A percentile compares a stretch with the other conserved stretches of the same genome.
Conservation (phyloP, 2,888 invertebrate genomes). For the Scelioninae gen. 1 region DNA sequence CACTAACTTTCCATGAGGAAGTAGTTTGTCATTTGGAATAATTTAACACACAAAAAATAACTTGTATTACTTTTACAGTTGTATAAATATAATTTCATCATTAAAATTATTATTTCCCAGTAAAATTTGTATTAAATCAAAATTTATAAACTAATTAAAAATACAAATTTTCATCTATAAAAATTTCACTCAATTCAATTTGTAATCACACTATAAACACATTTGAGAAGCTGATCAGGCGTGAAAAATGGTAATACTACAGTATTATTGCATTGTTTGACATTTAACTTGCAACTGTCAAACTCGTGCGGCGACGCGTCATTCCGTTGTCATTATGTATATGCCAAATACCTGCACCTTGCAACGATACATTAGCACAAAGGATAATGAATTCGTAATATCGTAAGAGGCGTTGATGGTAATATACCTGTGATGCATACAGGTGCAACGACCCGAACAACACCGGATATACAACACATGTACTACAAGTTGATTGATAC, state of each 20-base stretch:
- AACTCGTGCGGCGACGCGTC: slow-evolving; percentile 7
- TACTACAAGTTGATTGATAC: slow-evolving; percentile 3
- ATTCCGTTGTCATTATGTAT: neutral
- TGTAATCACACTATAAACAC: too few species aligned
- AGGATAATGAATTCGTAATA: slow-evolving; percentile 22
- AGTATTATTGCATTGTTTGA: slow-evolving; percentile 4
- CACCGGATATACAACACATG: slow-evolving; percentile 48
- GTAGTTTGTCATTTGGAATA: too few species aligned
- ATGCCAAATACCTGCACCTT: neutral
- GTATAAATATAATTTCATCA: too few species aligned
- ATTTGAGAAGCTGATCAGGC: neutral
- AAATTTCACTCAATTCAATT: too few species aligned
- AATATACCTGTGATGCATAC: slow-evolving; percentile 40
- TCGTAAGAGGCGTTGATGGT: slow-evolving; percentile 1
- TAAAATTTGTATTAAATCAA: too few species aligned
- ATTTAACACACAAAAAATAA: too few species aligned
- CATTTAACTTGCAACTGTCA: slow-evolving; percentile 14
- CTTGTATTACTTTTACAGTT: too few species aligned
- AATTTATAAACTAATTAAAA: too few species aligned
- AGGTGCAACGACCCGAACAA: slow-evolving; percentile 55
- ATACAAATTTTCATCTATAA: too few species aligned
- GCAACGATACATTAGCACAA: slow-evolving; percentile 3
- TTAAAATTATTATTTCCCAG: too few species aligned
- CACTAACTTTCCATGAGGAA: too few species aligned
- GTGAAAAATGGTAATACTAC: slow-evolving; percentile 23